Evolutionary conservation across 2,888 invertebrate genomes (phyloP), one percentile per base, ranked within the genome.

Genomic region (Crematogaster levior): DNA sequence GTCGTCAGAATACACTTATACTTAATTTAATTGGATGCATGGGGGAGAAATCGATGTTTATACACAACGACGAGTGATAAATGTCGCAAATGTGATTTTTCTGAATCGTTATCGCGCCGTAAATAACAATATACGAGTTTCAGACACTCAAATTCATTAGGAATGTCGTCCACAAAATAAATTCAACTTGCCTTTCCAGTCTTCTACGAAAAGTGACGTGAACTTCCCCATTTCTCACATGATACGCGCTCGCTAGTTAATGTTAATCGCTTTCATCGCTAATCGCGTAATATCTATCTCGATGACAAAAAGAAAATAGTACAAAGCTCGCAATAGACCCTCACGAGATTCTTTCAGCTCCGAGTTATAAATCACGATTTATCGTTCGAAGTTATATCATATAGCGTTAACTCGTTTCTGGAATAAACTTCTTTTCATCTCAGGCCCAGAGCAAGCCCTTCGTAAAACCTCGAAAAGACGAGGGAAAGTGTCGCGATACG

Each of bases 361-460:
- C 40, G n/a, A 27, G 9, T 34, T 51, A 61, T 63, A 53, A 75
- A 51, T 75, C 63, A 63, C n/a, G 51, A 63, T 75, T 75, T 63
- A 75, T 37, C 74, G 61, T 12, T 74, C 34, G 37, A 53, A 61
- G 27, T 48, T 75, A 46, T 34, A n/a, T 30, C 18, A 48, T 18
- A 18, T 75, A 48, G 34, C 51, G 63, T 75, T 63, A 75, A 61
- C 48, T 63, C 51, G 21, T 34, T 63, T 75, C 72, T 12, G 15
- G 21, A 37, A 18, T 75, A 75, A 75, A 51, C 37, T 61, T 75
- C 51, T 48, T 51, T 51, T 24, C 61, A 48, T 75, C 34, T 40
- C 61, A 10, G 5, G 18, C 24, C 18, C 56, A 24, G 5, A 27
- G 30, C 30, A 12, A 65, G 9, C 27, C 27, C 40, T 27, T 77